Evolutionary conservation across 1,140 invertebrate genomes (phyloP), one percentile per base, ranked within the genome.

Genomic region (Acromyrmex charruanus): DNA sequence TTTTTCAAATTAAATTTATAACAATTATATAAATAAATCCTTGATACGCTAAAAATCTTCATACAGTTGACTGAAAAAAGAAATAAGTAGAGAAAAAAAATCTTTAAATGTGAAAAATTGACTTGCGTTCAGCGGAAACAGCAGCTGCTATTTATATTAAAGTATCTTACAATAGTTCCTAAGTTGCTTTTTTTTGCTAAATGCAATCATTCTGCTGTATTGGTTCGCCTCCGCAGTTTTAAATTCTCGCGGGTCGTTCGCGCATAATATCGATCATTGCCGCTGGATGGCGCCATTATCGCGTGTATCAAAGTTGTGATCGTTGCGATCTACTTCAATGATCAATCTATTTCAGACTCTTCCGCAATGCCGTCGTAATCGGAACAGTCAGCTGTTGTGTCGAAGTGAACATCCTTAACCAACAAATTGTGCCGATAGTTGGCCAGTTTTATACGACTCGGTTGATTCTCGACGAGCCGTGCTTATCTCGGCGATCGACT

Each of bases 321-420:
- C 4, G 49, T 18, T 12, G 12, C 25, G 39, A 69, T 69, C 35
- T n/a, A 49, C 79, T 77, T 10, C 10, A 10, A 44, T 44, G 39
- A 44, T 44, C 39, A 44, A 44, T 44, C 9, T 44, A 44, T 44
- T 71, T 7, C 39, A 2, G 18, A 14, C 12, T n/a, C 18, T 72
- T 18, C n/a, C 35, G 49, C 75, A 71, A 28, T 55, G 68, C 77
- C 51, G n/a, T 55, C 44, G 28, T 85, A 77, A 86, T 87, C 65
- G 61, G 44, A 85, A 58, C 85, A 88, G 85, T 92, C 91, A 92
- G 91, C 91, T 92, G 91, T 92, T 92, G 79, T 91, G 88, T 89
- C 90, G 87, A 16, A 92, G 80, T 77, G 86, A 88, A 89, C 80
- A 65, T 91, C 59, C 86, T 89, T 91, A 91, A 91, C 90, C 90